Evolutionary conservation across 2,888 invertebrate genomes (phyloP).

Genomic region (Idaea aversata): DNA sequence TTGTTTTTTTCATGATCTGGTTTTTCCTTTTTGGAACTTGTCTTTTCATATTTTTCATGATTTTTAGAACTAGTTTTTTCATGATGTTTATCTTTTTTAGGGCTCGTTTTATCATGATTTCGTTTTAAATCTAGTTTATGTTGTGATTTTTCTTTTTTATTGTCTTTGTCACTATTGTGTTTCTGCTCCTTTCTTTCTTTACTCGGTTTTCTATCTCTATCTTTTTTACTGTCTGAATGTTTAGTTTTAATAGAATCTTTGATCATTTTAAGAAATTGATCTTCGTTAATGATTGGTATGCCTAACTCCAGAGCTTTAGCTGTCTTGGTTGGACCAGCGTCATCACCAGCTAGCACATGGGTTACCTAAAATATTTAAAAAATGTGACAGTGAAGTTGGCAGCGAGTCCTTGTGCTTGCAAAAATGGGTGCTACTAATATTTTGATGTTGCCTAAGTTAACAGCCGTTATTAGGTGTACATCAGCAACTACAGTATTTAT

Average conservation of each 20-base stretch:
- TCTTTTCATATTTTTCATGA: neutral
- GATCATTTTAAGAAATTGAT: conserved; percentile 90
- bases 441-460: neutral
- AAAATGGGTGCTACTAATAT: too few species aligned
- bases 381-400: neutral
- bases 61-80: conserved; percentile 17
- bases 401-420: neutral
- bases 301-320: conserved; percentile 86
- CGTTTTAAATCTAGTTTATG: neutral
- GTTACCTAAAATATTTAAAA: conserved; percentile 73
- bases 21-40: conserved; percentile 19
- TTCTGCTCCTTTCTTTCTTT: conserved; percentile 28
- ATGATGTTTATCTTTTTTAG: conserved; percentile 12
- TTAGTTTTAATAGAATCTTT: conserved; percentile 63
- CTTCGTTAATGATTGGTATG: conserved; percentile 88
- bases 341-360: conserved; percentile 91
- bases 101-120: neutral
- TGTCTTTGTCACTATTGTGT: conserved; percentile 28
- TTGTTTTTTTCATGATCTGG: conserved; percentile 15
- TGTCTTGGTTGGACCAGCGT: conserved; percentile 91
- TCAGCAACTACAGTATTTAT: neutral
- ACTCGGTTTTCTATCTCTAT: conserved; percentile 31
- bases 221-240: conserved; percentile 33
- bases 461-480: neutral
- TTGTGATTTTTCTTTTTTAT: conserved; percentile 28